These are phyloP conservation scores for Exocentrus adspersus DNA, from an alignment of 2,888 invertebrate genomes.

Conservation along the genomic window DNA sequence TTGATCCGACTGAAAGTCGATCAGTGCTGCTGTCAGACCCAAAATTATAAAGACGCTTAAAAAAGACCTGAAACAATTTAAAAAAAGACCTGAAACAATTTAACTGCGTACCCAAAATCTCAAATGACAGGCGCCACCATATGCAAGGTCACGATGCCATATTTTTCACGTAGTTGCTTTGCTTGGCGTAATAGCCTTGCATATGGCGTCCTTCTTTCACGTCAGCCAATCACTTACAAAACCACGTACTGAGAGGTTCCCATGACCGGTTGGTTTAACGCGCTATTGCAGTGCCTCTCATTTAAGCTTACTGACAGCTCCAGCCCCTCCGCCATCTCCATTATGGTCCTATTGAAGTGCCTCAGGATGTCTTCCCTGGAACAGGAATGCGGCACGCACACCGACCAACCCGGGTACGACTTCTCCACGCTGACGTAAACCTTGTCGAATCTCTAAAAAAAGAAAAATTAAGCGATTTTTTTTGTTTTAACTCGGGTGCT, in stretches of 20 bases:
- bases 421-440: slow-evolving; percentile 44
- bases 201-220: no score
- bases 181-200: no score
- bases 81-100: neutral
- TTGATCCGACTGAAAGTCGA: slow-evolving; percentile 21
- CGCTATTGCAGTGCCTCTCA: slow-evolving; percentile 51
- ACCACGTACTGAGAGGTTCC: slow-evolving; percentile 29
- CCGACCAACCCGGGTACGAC: slow-evolving; percentile 54
- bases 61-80: slow-evolving; percentile 36
- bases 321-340: slow-evolving; percentile 51
- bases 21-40: slow-evolving; percentile 23
- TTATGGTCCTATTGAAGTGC: slow-evolving; percentile 54
- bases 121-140: no score
- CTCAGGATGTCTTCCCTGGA: slow-evolving; percentile 52
- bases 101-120: neutral
- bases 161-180: no score
- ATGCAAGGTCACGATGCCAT: no score
- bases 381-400: slow-evolving; percentile 63
- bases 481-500: neutral
- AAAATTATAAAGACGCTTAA: slow-evolving; percentile 32
- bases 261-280: slow-evolving; percentile 45
- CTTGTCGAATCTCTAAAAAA: slow-evolving; percentile 48
- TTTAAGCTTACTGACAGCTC: slow-evolving; percentile 47
- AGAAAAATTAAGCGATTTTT: neutral
- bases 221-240: no score